phyloP scores from a whole-genome alignment of 2,113 vertebrate species.

The Mola mola region DNA sequence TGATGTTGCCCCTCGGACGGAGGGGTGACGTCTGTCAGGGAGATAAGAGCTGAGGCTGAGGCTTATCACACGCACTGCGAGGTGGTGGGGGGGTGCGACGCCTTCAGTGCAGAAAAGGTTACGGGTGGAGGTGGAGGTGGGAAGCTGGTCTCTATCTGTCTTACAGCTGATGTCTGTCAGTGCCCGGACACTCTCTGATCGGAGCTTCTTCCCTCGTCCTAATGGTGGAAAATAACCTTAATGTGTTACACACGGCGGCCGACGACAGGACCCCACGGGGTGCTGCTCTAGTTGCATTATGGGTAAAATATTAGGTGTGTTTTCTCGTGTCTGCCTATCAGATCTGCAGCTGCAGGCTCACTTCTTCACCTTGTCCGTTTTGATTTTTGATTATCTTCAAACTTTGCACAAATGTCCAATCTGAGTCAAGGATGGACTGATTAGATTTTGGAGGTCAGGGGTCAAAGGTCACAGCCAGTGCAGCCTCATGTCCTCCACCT shows the following conservation, averaged over 20 bases:
- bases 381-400: no score
- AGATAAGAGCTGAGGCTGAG: constrained; percentile 63
- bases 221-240: not conserved
- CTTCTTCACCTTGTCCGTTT: no score
- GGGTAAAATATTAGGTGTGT: not conserved
- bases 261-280: not conserved
- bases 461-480: no score
- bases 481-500: no score
- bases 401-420: no score
- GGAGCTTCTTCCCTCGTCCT: no score
- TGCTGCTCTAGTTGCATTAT: not conserved
- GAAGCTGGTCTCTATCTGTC: constrained; percentile 43
- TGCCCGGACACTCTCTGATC: no score
- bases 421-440: no score
- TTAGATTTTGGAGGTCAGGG: no score
- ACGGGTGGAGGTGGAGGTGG: constrained; percentile 27
- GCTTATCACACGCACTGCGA: constrained; percentile 48
- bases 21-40: constrained; percentile 53
- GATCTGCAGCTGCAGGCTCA: no score
- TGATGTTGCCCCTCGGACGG: not conserved
- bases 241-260: not conserved
- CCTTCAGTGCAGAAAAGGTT: not conserved
- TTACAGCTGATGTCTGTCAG: no score
- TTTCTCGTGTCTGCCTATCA: not conserved
- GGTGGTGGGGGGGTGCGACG: not conserved